Evolutionary conservation across 2,113 vertebrate species (phyloP), one percentile per base, ranked within the genome.

Genomic region (Myotis yumanensis): DNA sequence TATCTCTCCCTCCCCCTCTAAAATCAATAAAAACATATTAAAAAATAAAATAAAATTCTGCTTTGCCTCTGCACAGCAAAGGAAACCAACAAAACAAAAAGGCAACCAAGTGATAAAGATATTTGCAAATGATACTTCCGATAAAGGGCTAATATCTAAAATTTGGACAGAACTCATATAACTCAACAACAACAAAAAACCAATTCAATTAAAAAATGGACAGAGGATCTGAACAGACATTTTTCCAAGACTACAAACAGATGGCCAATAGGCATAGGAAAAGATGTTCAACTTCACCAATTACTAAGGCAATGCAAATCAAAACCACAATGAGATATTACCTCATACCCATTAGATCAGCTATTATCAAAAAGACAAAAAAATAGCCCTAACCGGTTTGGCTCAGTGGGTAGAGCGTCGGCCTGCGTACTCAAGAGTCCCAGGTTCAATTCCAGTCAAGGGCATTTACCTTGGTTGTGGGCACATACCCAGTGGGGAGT

Each of bases 11-110:
- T 62, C 59, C 28, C 59, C 23, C 23, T 11, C 23, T 62, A 12
- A 62, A 62, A 62, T 62, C 57, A 62, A 28, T 62, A 62, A 62
- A 62, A 62, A 62, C 57, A 62, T 59, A 59, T 62, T 62, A 11
- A 62, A 62, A 62, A 62, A 62, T 62, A 62, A 62, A 28, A 28
- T 57, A 94, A 92, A 97, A 83, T 62, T 95, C 51, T 81, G 17
- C 28, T 64, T 64, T 64, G 62, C 62, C 9, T 62, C 25, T 12
- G 9, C 25, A 62, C 35, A 82, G 80, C 57, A 83, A 64, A 46
- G 80, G 57, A 83, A 46, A 18, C 59, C 37, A 83, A 62, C 25
- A 82, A 62, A 82, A 59, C 54, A 82, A 82, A 82, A 43, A 64
- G 37, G 37, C 37, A 82, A 64, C 80, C 12, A 2, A 64, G 43